Base-by-base conservation (phyloP, 2,797 vertebrate genomes). In the Chanos chanos region DNA sequence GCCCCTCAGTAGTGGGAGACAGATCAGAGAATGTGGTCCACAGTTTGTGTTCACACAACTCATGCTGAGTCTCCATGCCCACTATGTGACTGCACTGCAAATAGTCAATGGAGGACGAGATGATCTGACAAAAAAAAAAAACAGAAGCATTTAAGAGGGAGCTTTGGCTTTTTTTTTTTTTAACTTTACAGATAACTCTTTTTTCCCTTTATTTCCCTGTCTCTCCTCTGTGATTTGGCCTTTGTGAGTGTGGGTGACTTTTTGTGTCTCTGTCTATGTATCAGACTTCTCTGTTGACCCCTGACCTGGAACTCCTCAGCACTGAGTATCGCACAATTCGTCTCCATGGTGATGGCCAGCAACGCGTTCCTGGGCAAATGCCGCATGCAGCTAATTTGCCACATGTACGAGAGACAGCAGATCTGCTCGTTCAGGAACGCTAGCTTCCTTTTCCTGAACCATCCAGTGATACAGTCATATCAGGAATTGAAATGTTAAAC, bases 341-440 rank as follows among this genome's bases (percentile, higher is more conserved):
- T 10, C 21, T 70, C 47, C 55, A 70, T 70, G 6, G 41, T 27
- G 19, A 70, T 54, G 18, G 55, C 61, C 31, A 70, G 41, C 3
- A 31, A 36, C 27, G 55, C 54, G 18, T 41, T 47, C 12, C 28
- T 27, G n/a, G 61, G 41, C 2, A 28, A 10, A 7, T 33, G 31
- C 1, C 7, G 24, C 19, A 64, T 60, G 49, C 27, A 60, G 21
- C 28, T 28, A 40, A 70, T 70, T 34, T 60, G 34, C 61, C 61
- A 70, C 40, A 70, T 31, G 41, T 48, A 60, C 48, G 61, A 70
- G 22, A 70, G 34, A 16, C 61, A 70, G 41, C 16, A 41, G 40
- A 70, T 55, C 33, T 52, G 61, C 34, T 60, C 40, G 4, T 64
- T 48, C 25, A 70, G 41, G 24, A 22, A 40, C 2, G 61, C 49